Evolutionary conservation across 1,140 invertebrate genomes (phyloP), one percentile per base, ranked within the genome.

Genomic region (Kradibia gibbosae): DNA sequence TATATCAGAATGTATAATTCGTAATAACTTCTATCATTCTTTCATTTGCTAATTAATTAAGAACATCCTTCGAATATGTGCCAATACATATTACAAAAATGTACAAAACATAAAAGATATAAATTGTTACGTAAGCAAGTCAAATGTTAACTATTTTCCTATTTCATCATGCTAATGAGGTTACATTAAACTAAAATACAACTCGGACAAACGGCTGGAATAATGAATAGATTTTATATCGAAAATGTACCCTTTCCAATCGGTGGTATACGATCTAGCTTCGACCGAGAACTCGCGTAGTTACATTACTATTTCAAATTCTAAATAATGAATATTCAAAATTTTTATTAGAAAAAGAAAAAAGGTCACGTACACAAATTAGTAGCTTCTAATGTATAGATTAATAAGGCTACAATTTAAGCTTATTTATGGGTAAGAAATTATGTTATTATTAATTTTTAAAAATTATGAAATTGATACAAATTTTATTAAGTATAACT

Each of bases 161-260:
- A 50, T 42, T 60, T 53, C 67, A 45, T 62, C 39, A 80, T 80
- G 78, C 53, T 72, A 80, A 80, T 80, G 53, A 80, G 67, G 11
- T 80, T 80, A 80, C 78, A 62, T 80, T 53, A 73, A 55, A 72
- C 22, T n/a, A 42, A 22, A 62, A 60, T 62, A 76, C 17, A 36
- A 15, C n/a, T 28, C 42, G 31, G 34, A n/a, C 28, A 25, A 71
- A 20, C 55, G 74, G 22, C 53, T 17, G 15, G 70, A 22, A 73
- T 60, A 80, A 80, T 80, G 8, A 72, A 60, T n/a, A 73, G 53
- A 39, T 73, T 60, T 80, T 80, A 80, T 42, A 60, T 53, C 70
- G 22, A 55, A 79, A 60, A 39, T 45, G 20, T 39, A 70, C 50
- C 50, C 50, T 55, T 70, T 71, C 77, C 11, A 78, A 65, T 65